A percentile compares a stretch with the other conserved stretches of the same genome.
Evolutionary conservation across 2,797 vertebrate species (phyloP).

Genomic region (Typhlichthys subterraneus): DNA sequence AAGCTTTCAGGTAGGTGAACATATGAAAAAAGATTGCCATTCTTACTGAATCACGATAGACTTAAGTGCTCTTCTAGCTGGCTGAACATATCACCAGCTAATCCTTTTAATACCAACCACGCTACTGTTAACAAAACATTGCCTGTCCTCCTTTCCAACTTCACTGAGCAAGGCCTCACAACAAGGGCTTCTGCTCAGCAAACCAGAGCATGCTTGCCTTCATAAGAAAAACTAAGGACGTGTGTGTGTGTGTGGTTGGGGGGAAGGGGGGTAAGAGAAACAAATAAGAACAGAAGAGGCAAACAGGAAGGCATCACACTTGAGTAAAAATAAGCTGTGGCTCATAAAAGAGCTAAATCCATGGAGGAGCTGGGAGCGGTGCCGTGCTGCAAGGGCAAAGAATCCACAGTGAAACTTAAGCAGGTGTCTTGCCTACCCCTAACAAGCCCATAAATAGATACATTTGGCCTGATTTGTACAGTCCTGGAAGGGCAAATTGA

Average conservation of each 20-base stretch:
- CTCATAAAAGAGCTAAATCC: slow-evolving; percentile 60
- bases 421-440: slow-evolving; percentile 61
- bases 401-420: slow-evolving; percentile 72
- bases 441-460: slow-evolving; percentile 86
- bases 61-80: slow-evolving; percentile 35
- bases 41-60: slow-evolving; percentile 9
- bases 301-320: slow-evolving; percentile 42
- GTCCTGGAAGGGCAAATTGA: slow-evolving; percentile 81
- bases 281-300: slow-evolving; percentile 30
- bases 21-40: slow-evolving; percentile 33
- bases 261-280: slow-evolving; percentile 19
- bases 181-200: slow-evolving; percentile 25
- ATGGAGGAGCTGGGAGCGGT: slow-evolving; percentile 35
- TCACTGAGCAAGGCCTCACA: slow-evolving; percentile 34
- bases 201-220: slow-evolving; percentile 40
- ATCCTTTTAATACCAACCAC: slow-evolving; percentile 55
- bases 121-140: slow-evolving; percentile 40
- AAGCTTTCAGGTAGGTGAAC: slow-evolving; percentile 20
- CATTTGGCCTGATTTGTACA: slow-evolving; percentile 84
- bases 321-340: slow-evolving; percentile 50
- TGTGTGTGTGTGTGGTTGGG: background rate
- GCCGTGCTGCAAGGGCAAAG: slow-evolving; percentile 49
- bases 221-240: slow-evolving; percentile 9
- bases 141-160: slow-evolving; percentile 18
- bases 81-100: slow-evolving; percentile 42